Evolutionary conservation across 2,888 invertebrate species (phyloP), one percentile per base, ranked within the genome.

Genomic region (Diplazon laetatorius): DNA sequence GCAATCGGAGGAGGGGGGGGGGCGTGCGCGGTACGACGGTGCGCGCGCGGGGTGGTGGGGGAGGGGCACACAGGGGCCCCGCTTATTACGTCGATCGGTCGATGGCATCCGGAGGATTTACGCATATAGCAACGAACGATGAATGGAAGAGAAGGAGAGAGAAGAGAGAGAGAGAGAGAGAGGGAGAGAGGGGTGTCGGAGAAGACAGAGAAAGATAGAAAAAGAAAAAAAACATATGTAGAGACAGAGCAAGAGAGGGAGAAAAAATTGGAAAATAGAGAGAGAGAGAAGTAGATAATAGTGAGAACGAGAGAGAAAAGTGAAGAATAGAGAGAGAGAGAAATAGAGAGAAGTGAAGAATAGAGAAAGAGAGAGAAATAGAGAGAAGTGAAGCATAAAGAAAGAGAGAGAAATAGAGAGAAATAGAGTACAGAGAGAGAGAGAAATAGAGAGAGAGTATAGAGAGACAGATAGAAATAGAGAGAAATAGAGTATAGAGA

Each of bases 221-320:
- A 50, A 8, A 48, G 14, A 16, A 18, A 16, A 12, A 10, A 10
- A 10, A 10, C 12, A 30, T n/a, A n/a, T n/a, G n/a, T n/a, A 48
- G 39, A 22, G 52, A 66, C 71, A 74, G 80, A 73, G 78, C n/a
- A n/a, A n/a, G 48, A n/a, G 55, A 37, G 55, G 18, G 50, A 50
- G 12, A 48, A 20, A 16, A 18, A 16, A 12, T n/a, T 14, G 20
- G 16, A 25, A 30, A n/a, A n/a, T n/a, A n/a, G 20, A 48, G 39
- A 22, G 52, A 66, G 71, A 74, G 80, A 73, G 78, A 78, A 80
- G 78, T 39, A 42, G 4, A n/a, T 18, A 10, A 18, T 14, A 62
- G 14, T 10, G 10, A 46, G 12, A 46, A 12, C 44, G 6, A 42
- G 14, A 63, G 63, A 18, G 63, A 46, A n/a, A 12, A 14, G 42